Evolutionary conservation across 2,888 invertebrate species (phyloP).

Genomic region (Drosophila parthenogenetica): DNA sequence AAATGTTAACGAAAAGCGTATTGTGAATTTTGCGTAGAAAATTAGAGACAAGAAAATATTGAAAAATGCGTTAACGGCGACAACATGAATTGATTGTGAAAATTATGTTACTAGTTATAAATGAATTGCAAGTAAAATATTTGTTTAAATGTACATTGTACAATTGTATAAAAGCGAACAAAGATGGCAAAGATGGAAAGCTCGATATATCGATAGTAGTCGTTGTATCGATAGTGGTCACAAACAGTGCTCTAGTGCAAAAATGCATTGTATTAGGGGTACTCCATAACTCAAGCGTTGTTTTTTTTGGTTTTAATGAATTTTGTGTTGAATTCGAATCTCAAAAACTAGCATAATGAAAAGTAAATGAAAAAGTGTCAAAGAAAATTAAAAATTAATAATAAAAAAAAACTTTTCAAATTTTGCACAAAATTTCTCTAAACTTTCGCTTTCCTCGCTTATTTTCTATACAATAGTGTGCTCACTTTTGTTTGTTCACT

Average conservation of each 20-base stretch:
- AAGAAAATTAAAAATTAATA: too few species aligned
- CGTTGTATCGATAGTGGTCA: not conserved
- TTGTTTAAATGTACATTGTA: conserved; percentile 52
- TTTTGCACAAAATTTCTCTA: not conserved
- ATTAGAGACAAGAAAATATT: conserved; percentile 28
- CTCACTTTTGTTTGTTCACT: not conserved
- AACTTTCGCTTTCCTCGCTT: not conserved
- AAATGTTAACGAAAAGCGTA: conserved; percentile 66
- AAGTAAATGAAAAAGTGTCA: not conserved
- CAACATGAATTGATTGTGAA: conserved; percentile 5
- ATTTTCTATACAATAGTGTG: not conserved
- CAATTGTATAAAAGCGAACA: conserved; percentile 30
- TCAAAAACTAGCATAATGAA: not conserved
- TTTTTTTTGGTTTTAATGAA: not conserved
- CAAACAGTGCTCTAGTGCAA: not conserved
- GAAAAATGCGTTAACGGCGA: not conserved
- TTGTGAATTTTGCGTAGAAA: conserved; percentile 69
- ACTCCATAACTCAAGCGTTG: not conserved
- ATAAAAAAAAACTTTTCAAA: not conserved
- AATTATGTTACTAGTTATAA: conserved; percentile 24
- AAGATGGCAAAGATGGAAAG: not conserved
- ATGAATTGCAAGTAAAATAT: conserved; percentile 14
- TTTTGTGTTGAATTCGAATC: not conserved
- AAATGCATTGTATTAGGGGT: not conserved
- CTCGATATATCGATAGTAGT: not conserved